These are phyloP conservation scores for Argyra leucocephala DNA, from an alignment of 2,888 invertebrate species.

Conservation along the genomic window DNA sequence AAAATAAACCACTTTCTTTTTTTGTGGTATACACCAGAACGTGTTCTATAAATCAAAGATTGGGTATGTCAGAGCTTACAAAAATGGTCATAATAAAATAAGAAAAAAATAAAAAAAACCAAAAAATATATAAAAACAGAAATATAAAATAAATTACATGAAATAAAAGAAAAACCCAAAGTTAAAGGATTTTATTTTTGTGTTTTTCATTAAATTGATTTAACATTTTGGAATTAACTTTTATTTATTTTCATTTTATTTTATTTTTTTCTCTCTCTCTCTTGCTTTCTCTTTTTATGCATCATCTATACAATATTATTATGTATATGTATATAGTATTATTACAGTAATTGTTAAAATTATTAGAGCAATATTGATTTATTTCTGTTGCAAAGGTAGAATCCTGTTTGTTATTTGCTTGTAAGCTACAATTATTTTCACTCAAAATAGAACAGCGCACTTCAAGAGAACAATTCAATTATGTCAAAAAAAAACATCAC, in stretches of 20 bases:
- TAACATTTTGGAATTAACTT: not conserved
- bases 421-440: no score
- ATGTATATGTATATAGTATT: no score
- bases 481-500: no score
- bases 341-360: no score
- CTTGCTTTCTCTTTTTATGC: not conserved
- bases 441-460: no score
- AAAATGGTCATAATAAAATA: not conserved
- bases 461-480: no score
- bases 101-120: not conserved
- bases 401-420: no score
- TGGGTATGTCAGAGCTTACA: not conserved
- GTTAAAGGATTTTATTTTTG: not conserved
- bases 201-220: conserved; percentile 3
- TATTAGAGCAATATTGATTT: no score
- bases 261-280: not conserved
- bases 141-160: not conserved
- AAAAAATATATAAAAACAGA: not conserved
- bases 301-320: no score
- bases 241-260: not conserved
- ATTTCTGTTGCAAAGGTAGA: no score
- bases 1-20: not conserved
- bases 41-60: conserved; percentile 1
- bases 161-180: not conserved
- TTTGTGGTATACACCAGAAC: not conserved